phyloP scores from a whole-genome alignment of 2,797 vertebrate genomes.

The Antennarius maculatus region DNA sequence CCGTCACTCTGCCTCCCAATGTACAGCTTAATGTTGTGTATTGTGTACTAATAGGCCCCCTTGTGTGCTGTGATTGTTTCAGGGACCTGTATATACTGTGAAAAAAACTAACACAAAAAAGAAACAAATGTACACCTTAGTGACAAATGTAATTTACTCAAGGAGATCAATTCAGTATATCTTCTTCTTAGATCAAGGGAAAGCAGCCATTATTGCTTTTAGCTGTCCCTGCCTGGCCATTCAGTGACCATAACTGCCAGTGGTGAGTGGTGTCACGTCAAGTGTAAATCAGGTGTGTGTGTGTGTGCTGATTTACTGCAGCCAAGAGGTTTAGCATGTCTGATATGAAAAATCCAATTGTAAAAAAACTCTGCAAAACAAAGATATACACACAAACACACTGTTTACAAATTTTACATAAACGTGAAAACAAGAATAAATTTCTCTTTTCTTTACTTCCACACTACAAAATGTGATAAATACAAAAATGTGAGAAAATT shows the following conservation, averaged over 20 bases:
- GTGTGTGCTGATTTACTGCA: constrained; percentile 16
- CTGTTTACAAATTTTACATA: constrained; percentile 40
- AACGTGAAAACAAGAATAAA: constrained; percentile 24
- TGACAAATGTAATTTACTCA: too few relatives aligned
- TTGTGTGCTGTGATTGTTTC: too few relatives aligned
- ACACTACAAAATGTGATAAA: constrained; percentile 41
- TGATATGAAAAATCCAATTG: constrained; percentile 38
- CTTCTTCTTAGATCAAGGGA: constrained; percentile 27
- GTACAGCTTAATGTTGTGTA: too few relatives aligned
- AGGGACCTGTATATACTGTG: too few relatives aligned
- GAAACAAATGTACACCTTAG: too few relatives aligned
- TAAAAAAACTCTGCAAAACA: constrained; percentile 35
- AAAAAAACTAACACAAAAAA: too few relatives aligned
- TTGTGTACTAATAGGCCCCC: too few relatives aligned
- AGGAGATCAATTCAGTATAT: too few relatives aligned
- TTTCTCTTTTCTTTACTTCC: constrained; percentile 3
- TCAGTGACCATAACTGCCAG: constrained; percentile 15
- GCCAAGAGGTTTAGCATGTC: constrained; percentile 38
- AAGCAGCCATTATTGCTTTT: constrained; percentile 62
- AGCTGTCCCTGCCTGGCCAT: constrained; percentile 41
- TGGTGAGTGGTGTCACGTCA: constrained; percentile 22
- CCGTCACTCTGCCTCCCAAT: too few relatives aligned
- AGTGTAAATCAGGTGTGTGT: constrained; percentile 3
- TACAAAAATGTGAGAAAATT: constrained; percentile 28
- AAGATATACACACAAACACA: constrained; percentile 49